Evolutionary conservation across 2,113 vertebrate genomes (phyloP), one percentile per base, ranked within the genome.

Genomic region (Aphyosemion australe): DNA sequence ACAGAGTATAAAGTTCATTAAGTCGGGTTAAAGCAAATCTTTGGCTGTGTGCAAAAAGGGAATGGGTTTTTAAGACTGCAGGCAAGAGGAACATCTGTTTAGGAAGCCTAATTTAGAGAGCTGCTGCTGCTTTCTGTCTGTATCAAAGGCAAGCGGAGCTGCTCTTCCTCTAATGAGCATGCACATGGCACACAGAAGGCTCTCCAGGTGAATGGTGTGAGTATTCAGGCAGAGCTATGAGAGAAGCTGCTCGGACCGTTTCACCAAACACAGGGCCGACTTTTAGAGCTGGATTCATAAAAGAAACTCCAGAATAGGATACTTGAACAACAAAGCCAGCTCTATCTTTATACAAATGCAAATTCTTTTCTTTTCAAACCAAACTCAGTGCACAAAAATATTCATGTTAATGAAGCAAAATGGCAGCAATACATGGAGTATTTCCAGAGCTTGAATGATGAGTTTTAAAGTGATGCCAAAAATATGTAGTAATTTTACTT

Each of bases 81-180:
- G 88, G 92, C 87, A 77, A 86, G 64, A 82, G 65, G 78, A 92
- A 89, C 91, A 92, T 89, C 92, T 93, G 91, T 82, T 90, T 74
- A 70, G 81, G 66, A 70, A 78, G 84, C 69, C 81, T 76, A 83
- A 84, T 91, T 92, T 86, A 83, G 79, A 77, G 69, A 66, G 76
- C 66, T 64, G 74, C 69, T 61, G 73, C 55, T 11, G 51, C 69
- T 69, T 85, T 76, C 85, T 64, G 65, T 63, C 61, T 80, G 72
- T 67, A 69, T 86, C 60, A 84, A 86, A 82, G 66, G 59, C 50
- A 65, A 64, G 52, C 37, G n/a, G 66, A 73, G 80, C 76, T 50
- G 69, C 31, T 58, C 37, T 58, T 70, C 61, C 48, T 74, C 42
- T 76, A 57, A 43, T 10, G 37, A 54, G 57, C 12, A 31, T 18